Evolutionary conservation across 1,140 invertebrate genomes (phyloP).

Genomic region (Arion vulgaris): DNA sequence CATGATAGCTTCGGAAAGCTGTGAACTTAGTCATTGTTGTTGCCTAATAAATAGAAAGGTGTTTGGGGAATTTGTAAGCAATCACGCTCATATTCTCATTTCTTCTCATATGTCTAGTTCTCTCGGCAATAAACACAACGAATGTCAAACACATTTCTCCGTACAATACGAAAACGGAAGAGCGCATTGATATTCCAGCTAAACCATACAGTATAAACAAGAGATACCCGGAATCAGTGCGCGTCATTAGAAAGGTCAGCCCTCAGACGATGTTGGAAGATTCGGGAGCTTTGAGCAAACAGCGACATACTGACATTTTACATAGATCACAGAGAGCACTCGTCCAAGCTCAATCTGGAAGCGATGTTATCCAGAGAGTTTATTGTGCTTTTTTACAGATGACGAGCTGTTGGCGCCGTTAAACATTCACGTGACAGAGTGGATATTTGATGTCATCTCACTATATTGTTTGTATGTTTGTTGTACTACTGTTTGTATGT

Average conservation of each 20-base stretch:
- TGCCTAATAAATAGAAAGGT: conserved; percentile 15
- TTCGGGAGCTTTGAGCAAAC: conserved; percentile 9
- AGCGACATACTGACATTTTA: conserved; percentile 19
- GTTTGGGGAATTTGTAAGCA: conserved; percentile 10
- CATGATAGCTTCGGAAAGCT: neutral
- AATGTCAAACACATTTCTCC: conserved; percentile 26
- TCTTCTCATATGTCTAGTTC: conserved; percentile 16
- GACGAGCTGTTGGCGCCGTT: neutral
- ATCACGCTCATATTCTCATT: conserved; percentile 21
- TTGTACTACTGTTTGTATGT: neutral
- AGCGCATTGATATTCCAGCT: conserved; percentile 21
- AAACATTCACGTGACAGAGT: conserved; percentile 9
- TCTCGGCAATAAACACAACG: conserved; percentile 15
- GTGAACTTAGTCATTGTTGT: conserved; percentile 1
- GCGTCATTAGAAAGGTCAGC: conserved; percentile 33
- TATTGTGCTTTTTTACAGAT: conserved; percentile 14
- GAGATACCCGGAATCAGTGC: neutral
- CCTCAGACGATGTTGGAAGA: neutral
- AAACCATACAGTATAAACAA: conserved; percentile 22
- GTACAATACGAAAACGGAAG: conserved; percentile 8
- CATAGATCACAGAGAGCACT: conserved; percentile 27
- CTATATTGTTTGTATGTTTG: neutral
- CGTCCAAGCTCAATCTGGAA: conserved; percentile 1
- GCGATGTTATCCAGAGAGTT: conserved; percentile 3
- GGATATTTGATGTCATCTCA: neutral